Conservation (phyloP, 2,888 invertebrate genomes). For the Scaptomyza flava region DNA sequence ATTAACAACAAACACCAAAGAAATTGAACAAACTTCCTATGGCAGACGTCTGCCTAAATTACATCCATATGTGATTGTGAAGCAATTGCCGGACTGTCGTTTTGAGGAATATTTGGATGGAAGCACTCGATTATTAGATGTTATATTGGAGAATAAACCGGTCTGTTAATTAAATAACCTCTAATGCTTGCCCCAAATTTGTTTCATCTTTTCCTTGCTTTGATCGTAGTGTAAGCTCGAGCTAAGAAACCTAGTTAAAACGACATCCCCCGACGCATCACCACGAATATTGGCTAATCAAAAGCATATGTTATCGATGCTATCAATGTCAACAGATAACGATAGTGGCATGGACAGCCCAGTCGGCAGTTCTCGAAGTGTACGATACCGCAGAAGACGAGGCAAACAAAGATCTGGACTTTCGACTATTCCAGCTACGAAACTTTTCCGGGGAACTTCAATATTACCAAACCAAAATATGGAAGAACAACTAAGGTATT, state of each 20-base stretch:
- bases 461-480: conserved; percentile 46
- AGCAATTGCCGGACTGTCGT: conserved; percentile 66
- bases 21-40: conserved; percentile 22
- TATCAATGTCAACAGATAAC: conserved; percentile 81
- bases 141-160: conserved; percentile 64
- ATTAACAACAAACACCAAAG: conserved; percentile 67
- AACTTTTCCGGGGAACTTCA: conserved; percentile 56
- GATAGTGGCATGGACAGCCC: conserved; percentile 84
- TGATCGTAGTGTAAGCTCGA: conserved; percentile 77
- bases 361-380: conserved; percentile 82
- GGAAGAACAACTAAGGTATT: conserved; percentile 28
- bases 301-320: conserved; percentile 69
- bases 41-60: conserved; percentile 25
- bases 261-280: conserved; percentile 21
- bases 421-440: conserved; percentile 34
- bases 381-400: conserved; percentile 77
- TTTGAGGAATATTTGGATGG: conserved; percentile 81
- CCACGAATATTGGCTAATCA: conserved; percentile 24
- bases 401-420: conserved; percentile 67
- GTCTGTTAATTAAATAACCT: conserved; percentile 30
- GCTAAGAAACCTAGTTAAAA: conserved; percentile 74
- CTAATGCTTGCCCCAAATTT: not conserved
- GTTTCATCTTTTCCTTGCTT: not conserved
- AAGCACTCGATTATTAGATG: conserved; percentile 74
- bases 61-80: conserved; percentile 74